Evolutionary conservation across 2,888 invertebrate species (phyloP).

Genomic region (Megamerina dolium): DNA sequence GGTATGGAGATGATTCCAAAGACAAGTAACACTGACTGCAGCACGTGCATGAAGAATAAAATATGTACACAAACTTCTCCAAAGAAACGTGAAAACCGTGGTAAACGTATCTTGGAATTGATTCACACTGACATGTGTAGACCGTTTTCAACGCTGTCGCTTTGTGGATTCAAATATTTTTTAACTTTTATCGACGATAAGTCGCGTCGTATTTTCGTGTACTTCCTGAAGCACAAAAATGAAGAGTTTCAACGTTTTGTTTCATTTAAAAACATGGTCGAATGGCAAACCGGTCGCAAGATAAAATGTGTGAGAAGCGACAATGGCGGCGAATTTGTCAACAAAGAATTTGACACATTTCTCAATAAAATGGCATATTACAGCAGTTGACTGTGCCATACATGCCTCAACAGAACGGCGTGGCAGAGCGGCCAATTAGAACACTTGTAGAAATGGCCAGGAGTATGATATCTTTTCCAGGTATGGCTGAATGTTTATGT

Average conservation of each 20-base stretch:
- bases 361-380: too few relatives aligned
- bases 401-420: too few relatives aligned
- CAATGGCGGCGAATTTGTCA: too few relatives aligned
- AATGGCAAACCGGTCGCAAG: not conserved
- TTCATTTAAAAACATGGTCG: too few relatives aligned
- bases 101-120: not conserved
- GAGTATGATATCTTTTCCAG: too few relatives aligned
- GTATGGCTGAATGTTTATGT: too few relatives aligned
- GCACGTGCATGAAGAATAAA: not conserved
- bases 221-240: not conserved
- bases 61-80: not conserved
- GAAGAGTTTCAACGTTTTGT: too few relatives aligned
- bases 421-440: too few relatives aligned
- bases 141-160: not conserved
- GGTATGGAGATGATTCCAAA: not conserved
- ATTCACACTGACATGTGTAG: constrained; percentile 1
- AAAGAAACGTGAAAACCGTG: not conserved
- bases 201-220: not conserved
- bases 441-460: too few relatives aligned
- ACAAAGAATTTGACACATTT: too few relatives aligned
- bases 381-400: too few relatives aligned
- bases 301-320: too few relatives aligned
- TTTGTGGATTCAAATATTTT: constrained; percentile 3
- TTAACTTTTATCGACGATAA: constrained; percentile 1
- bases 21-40: not conserved